Percentiles rank a stretch among this genome's conserved stretches.
phyloP scores from a whole-genome alignment of 2,888 invertebrate species.

The Masnerella sp. region DNA sequence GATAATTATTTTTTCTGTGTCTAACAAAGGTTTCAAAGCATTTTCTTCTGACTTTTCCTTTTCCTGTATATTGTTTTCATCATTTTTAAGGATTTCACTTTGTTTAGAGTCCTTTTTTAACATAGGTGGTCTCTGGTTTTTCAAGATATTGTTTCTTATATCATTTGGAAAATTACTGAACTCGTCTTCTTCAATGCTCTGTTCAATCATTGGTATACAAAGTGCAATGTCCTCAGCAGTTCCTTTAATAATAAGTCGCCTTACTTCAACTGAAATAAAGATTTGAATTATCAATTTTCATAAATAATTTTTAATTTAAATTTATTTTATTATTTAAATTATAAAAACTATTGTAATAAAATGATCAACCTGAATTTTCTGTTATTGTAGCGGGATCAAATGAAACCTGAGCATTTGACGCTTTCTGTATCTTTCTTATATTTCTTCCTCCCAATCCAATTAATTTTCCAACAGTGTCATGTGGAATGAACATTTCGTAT shows the following conservation, averaged over 20 bases:
- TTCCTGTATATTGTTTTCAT: too few relatives aligned
- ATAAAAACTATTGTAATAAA: not conserved
- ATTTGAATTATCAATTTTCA: not conserved
- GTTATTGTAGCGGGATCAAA: conserved; percentile 76
- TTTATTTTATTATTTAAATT: not conserved
- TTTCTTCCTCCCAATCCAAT: conserved; percentile 87
- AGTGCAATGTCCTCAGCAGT: conserved; percentile 6
- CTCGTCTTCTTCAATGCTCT: conserved; percentile 14
- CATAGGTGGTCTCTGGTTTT: not conserved
- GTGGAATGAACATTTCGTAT: conserved; percentile 84
- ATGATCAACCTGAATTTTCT: conserved; percentile 59
- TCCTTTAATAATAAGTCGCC: conserved; percentile 15
- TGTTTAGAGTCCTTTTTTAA: not conserved
- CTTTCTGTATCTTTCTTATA: conserved; percentile 84
- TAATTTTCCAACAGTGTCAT: conserved; percentile 84
- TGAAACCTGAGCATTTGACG: conserved; percentile 86
- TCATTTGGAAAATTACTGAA: not conserved
- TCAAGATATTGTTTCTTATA: not conserved
- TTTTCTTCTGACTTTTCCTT: too few relatives aligned
- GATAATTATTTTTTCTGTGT: not conserved
- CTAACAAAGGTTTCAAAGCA: not conserved
- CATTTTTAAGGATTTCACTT: not conserved
- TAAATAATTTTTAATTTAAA: conserved; percentile 4
- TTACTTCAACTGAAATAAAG: conserved; percentile 8
- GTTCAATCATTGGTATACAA: conserved; percentile 20